Percentiles rank a stretch among this genome's conserved stretches.
These are phyloP conservation scores for Pararge aegeria DNA, from an alignment of 1,140 invertebrate genomes.

Conservation along the genomic window DNA sequence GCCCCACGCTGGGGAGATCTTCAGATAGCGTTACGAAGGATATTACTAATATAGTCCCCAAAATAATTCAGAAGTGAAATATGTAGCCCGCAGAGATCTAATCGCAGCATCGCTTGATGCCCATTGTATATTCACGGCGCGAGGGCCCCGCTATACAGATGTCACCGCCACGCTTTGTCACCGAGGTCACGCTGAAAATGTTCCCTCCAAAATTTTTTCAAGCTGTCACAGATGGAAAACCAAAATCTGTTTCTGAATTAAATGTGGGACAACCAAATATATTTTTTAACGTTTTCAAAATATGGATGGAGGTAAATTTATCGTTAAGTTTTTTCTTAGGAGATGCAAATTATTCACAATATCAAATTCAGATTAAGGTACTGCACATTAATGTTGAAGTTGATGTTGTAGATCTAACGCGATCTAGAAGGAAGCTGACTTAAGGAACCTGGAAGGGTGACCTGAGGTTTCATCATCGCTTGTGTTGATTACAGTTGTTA, in stretches of 20 bases:
- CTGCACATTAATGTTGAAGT: too few species aligned
- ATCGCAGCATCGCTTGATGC: neutral
- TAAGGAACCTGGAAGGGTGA: too few species aligned
- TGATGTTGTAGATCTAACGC: too few species aligned
- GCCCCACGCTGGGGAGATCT: too few species aligned
- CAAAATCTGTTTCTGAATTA: neutral
- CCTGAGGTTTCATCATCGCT: too few species aligned
- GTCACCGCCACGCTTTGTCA: slow-evolving; percentile 9
- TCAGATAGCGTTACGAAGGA: too few species aligned
- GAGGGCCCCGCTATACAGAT: slow-evolving; percentile 1
- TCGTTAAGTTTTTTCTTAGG: too few species aligned
- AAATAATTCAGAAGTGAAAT: neutral
- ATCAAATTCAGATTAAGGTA: too few species aligned
- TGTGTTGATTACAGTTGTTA: too few species aligned
- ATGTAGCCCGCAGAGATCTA: neutral
- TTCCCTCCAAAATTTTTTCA: neutral
- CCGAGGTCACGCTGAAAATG: slow-evolving; percentile 3
- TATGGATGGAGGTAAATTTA: too few species aligned
- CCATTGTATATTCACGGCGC: slow-evolving; percentile 13
- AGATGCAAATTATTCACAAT: too few species aligned
- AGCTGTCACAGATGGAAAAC: neutral
- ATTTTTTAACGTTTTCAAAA: neutral
- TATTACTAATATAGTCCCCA: neutral
- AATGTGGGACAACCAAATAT: neutral
- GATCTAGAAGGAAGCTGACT: too few species aligned